Base-by-base conservation (phyloP, 2,797 vertebrate species). In the Catharus ustulatus region DNA sequence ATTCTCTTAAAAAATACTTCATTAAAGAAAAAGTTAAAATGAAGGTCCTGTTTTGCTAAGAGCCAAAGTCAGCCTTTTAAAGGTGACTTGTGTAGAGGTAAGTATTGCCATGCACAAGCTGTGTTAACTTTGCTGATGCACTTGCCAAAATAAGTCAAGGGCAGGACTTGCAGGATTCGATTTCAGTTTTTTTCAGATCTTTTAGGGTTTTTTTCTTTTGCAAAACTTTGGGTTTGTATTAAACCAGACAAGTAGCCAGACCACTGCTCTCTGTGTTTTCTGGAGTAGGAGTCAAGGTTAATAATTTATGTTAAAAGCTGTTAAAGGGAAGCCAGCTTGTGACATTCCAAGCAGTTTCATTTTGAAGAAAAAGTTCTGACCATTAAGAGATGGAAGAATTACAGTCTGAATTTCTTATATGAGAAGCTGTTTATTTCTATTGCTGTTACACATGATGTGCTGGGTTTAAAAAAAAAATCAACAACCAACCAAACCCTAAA, bases 1-100 rank as follows among this genome's bases (percentile, higher is more conserved):
- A 27, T 15, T 13, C 18, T 30, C 17, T 34, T 43, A 5, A 75
- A 76, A 76, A 27, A 3, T 1, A 54, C 4, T 71, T 63, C 4
- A 23, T 43, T 62, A 34, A 66, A 73, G 43, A 74, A 36, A 26
- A 87, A 55, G 32, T 79, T 19, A 27, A 27, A 83, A 57, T 9
- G 2, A 40, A 10, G 19, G 9, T 64, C 4, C 6, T 82, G 21
- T 55, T 84, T 49, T 77, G 17, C 61, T 84, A 81, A 90, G 69
- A 90, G 19, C 32, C 29, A 55, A 79, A 94, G 85, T 87, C 54
- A 68, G 19, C 32, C 68, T 92, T 43, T 51, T 80, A 84, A 48
- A 85, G 57, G 76, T 89, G 89, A 20, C 61, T 90, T 89, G 15
- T 61, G 3, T 30, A 22, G 66, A 94, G 96, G 95, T 97, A 94